These are phyloP conservation scores for Megastigmus dorsalis DNA, from an alignment of 2,888 invertebrate genomes.

Conservation along the genomic window DNA sequence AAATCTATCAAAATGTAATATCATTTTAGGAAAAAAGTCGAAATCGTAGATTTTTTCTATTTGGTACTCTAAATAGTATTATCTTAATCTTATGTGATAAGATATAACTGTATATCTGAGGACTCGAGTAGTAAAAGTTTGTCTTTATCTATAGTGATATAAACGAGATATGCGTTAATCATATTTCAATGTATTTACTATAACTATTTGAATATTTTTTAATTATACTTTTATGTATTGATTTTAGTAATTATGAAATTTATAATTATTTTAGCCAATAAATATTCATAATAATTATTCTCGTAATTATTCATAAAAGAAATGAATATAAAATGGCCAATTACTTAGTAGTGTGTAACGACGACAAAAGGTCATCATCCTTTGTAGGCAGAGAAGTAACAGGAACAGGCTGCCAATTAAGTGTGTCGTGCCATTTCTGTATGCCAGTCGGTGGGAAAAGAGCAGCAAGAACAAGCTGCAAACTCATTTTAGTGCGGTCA, in stretches of 20 bases:
- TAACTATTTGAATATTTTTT: too few species aligned
- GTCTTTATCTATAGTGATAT: too few species aligned
- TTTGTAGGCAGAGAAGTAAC: constrained; percentile 2
- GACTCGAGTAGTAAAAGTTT: background rate
- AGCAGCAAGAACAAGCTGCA: constrained; percentile 80
- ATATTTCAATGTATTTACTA: too few species aligned
- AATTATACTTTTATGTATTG: too few species aligned
- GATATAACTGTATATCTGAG: background rate
- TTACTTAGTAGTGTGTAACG: constrained; percentile 39
- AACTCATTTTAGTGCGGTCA: constrained; percentile 84
- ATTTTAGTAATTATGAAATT: too few species aligned
- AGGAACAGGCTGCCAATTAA: constrained; percentile 80
- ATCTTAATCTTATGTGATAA: background rate
- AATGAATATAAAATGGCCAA: too few species aligned
- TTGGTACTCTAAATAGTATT: too few species aligned
- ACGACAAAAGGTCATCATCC: constrained; percentile 46
- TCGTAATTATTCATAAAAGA: too few species aligned
- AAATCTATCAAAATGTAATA: constrained; percentile 34
- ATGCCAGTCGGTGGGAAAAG: constrained; percentile 78
- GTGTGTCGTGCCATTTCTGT: constrained; percentile 77
- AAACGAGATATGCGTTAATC: too few species aligned
- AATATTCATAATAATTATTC: too few species aligned
- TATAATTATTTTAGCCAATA: too few species aligned
- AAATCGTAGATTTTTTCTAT: too few species aligned
- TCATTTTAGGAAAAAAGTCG: background rate